A percentile compares a stretch with the other conserved stretches of the same genome.
phyloP scores from a whole-genome alignment of 1,140 invertebrate species.

The Drosophila nannoptera region DNA sequence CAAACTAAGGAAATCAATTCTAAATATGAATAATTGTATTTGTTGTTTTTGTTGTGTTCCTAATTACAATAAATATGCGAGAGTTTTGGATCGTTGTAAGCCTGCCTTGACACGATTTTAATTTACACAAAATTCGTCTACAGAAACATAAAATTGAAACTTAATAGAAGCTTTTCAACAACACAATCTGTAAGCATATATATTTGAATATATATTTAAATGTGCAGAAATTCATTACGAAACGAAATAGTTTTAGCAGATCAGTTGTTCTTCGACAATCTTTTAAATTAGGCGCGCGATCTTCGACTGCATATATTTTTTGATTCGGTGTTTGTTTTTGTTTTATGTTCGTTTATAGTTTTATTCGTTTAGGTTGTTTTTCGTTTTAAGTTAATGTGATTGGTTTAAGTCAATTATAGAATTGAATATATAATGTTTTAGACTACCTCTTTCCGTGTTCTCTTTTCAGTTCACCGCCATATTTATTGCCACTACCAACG shows the following conservation, averaged over 20 bases:
- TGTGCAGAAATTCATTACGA: too few relatives aligned
- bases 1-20: slow-evolving; percentile 32
- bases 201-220: background rate
- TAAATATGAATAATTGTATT: slow-evolving; percentile 12
- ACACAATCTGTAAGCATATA: background rate
- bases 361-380: slow-evolving; percentile 37
- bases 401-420: slow-evolving; percentile 43
- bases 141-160: too few relatives aligned
- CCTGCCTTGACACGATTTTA: too few relatives aligned
- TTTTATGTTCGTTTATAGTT: slow-evolving; percentile 36
- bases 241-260: slow-evolving; percentile 8
- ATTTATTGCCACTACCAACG: slow-evolving; percentile 98
- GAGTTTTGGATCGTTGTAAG: too few relatives aligned
- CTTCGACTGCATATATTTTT: slow-evolving; percentile 35
- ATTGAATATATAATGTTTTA: slow-evolving; percentile 59
- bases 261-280: slow-evolving; percentile 3
- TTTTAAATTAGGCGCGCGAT: slow-evolving; percentile 4
- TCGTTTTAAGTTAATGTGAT: slow-evolving; percentile 60
- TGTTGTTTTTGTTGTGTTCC: slow-evolving; percentile 14
- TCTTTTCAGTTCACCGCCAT: slow-evolving; percentile 97
- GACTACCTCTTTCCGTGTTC: slow-evolving; percentile 98
- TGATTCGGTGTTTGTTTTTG: slow-evolving; percentile 36
- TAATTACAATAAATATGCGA: background rate
- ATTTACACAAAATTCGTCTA: too few relatives aligned
- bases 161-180: too few relatives aligned